A percentile compares a stretch with the other conserved stretches of the same genome.
These are phyloP conservation scores for Apotomis capreana DNA, from an alignment of 2,888 invertebrate genomes.

Conservation along the genomic window DNA sequence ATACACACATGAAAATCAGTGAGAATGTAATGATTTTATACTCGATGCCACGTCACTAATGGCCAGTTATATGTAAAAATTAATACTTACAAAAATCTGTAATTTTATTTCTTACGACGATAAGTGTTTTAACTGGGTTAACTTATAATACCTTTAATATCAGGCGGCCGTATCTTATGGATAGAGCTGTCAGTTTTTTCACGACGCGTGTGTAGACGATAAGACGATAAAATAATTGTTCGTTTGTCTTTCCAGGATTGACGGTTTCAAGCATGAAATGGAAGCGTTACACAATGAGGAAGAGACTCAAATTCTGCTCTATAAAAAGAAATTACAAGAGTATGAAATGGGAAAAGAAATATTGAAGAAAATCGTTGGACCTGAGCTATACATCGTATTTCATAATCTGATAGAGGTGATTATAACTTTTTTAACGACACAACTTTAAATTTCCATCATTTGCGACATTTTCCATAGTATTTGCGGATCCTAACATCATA, in stretches of 20 bases:
- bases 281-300: conserved; percentile 53
- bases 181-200: background rate
- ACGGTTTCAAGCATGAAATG: conserved; percentile 52
- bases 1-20: no score
- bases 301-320: conserved; percentile 49
- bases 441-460: no score
- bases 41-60: no score
- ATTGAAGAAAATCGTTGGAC: conserved; percentile 47
- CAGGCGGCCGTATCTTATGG: no score
- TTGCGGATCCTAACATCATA: no score
- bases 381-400: conserved; percentile 51
- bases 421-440: background rate
- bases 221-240: background rate
- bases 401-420: conserved; percentile 60
- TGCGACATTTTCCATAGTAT: no score
- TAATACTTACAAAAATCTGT: no score
- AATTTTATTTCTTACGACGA: no score
- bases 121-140: no score
- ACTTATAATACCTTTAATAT: no score
- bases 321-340: conserved; percentile 54
- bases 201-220: background rate
- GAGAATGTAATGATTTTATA: no score
- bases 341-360: conserved; percentile 51
- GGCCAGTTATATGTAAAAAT: no score
- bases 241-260: conserved; percentile 52